Conservation (phyloP, 2,797 vertebrate genomes). For the Oreortyx pictus region DNA sequence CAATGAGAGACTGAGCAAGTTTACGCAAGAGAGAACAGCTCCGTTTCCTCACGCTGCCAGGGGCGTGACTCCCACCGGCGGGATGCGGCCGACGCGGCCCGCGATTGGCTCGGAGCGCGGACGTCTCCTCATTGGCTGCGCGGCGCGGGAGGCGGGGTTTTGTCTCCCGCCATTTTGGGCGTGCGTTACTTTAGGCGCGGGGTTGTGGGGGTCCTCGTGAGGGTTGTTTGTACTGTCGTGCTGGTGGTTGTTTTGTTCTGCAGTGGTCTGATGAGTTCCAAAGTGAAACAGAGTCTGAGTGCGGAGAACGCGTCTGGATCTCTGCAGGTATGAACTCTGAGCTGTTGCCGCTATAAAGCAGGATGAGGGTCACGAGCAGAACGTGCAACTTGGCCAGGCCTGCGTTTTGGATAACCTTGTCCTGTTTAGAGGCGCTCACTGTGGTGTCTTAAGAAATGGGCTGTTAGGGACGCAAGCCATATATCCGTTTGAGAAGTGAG, state of each 20-base stretch:
- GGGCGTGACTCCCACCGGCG: neutral
- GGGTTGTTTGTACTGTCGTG: too few species aligned
- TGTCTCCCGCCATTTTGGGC: neutral
- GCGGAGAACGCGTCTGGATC: constrained; percentile 76
- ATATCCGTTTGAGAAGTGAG: neutral
- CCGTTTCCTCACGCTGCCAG: neutral
- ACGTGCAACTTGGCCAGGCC: neutral
- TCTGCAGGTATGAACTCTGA: constrained; percentile 79
- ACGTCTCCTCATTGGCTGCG: too few species aligned
- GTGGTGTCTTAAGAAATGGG: neutral
- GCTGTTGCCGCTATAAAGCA: neutral
- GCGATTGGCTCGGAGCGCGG: neutral
- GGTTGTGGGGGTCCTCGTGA: too few species aligned
- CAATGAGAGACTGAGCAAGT: neutral
- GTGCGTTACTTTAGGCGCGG: neutral
- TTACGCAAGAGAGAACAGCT: constrained; percentile 29
- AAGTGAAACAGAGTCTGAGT: constrained; percentile 77
- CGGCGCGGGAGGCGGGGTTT: too few species aligned
- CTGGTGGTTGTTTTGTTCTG: too few species aligned
- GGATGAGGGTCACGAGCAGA: neutral
- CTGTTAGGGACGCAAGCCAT: neutral
- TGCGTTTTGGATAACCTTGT: neutral
- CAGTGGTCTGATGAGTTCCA: constrained; percentile 79
- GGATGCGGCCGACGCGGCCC: too few species aligned
- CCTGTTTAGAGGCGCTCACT: fast-evolving